A percentile compares a stretch with the other conserved stretches of the same genome.
These are phyloP conservation scores for Ferdinandea cuprea DNA, from an alignment of 2,888 invertebrate genomes.

Conservation along the genomic window DNA sequence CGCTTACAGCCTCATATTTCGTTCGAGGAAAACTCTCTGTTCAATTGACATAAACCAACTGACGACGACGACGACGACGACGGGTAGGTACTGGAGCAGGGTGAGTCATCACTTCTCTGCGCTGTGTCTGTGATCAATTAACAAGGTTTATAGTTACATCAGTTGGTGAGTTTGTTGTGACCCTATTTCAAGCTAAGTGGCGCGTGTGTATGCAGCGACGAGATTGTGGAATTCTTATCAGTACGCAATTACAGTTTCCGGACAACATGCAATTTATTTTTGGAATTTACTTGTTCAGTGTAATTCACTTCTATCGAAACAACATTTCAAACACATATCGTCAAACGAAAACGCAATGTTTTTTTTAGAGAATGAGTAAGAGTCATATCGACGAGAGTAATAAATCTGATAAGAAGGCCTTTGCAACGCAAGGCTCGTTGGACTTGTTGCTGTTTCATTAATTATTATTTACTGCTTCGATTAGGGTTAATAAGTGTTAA, in stretches of 20 bases:
- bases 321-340: too few relatives aligned
- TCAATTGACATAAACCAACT: slow-evolving; percentile 13
- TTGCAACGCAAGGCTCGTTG: too few relatives aligned
- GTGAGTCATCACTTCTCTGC: slow-evolving; percentile 4
- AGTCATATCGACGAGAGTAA: too few relatives aligned
- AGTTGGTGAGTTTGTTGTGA: slow-evolving; percentile 4
- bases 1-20: slow-evolving; percentile 9
- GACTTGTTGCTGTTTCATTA: too few relatives aligned
- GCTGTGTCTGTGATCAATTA: slow-evolving; percentile 26
- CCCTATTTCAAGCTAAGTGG: slow-evolving; percentile 10
- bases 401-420: too few relatives aligned
- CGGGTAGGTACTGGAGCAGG: not conserved
- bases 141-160: slow-evolving; percentile 23
- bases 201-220: slow-evolving; percentile 11
- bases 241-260: slow-evolving; percentile 32
- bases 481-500: too few relatives aligned
- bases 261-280: slow-evolving; percentile 40
- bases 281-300: not conserved
- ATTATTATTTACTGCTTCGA: too few relatives aligned
- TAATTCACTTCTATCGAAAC: too few relatives aligned
- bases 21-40: slow-evolving; percentile 28
- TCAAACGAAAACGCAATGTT: too few relatives aligned
- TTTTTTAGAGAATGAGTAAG: too few relatives aligned
- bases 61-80: not conserved
- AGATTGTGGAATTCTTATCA: slow-evolving; percentile 38